Conservation (phyloP, 2,113 vertebrate genomes). For the Dromiciops gliroides region DNA sequence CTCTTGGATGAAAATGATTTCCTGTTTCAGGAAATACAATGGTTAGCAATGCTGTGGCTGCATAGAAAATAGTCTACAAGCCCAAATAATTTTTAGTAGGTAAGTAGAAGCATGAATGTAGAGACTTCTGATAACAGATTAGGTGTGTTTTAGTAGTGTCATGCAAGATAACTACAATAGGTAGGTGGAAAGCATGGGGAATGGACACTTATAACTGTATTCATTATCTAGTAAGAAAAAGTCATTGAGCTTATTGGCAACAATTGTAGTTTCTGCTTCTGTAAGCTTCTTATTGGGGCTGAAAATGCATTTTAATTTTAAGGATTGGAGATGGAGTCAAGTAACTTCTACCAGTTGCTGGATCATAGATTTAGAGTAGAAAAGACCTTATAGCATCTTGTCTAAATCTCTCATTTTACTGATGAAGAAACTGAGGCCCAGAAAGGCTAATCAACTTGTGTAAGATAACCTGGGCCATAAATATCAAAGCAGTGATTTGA, state of each 20-base stretch:
- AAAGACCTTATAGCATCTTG: neutral
- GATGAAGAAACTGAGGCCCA: neutral
- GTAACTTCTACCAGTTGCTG: neutral
- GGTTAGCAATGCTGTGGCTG: neutral
- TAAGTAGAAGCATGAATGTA: constrained; percentile 27
- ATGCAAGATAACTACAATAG: constrained; percentile 6
- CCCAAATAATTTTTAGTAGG: neutral
- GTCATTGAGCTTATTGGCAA: neutral
- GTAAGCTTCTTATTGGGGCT: constrained; percentile 12
- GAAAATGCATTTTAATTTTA: constrained; percentile 52
- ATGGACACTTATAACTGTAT: constrained; percentile 3
- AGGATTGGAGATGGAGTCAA: constrained; percentile 36
- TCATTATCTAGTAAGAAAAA: constrained; percentile 14
- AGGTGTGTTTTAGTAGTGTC: neutral
- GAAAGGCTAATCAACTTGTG: neutral
- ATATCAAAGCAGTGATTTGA: neutral
- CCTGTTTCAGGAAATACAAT: constrained; percentile 12
- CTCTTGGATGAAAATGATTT: neutral
- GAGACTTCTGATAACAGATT: constrained; percentile 7
- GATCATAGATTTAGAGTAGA: neutral
- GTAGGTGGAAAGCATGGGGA: constrained; percentile 30
- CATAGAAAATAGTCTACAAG: neutral
- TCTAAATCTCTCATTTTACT: neutral
- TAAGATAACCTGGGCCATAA: neutral
- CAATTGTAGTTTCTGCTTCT: neutral